A percentile compares a stretch with the other conserved stretches of the same genome.
Conservation (phyloP, 2,888 invertebrate species). For the Sarcophaga caerulescens region DNA sequence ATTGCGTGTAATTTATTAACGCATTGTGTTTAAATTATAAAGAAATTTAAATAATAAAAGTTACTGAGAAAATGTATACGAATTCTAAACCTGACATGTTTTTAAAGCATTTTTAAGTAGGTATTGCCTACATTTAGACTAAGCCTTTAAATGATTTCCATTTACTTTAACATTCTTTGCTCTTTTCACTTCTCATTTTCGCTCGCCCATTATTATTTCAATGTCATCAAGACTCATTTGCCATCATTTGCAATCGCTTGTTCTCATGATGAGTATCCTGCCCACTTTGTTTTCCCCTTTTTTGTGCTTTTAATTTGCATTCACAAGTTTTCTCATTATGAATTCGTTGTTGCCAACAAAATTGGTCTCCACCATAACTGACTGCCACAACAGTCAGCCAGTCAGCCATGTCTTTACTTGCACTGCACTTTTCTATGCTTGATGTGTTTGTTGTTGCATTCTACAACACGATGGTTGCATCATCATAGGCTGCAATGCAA, state of each 20-base stretch:
- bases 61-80: too few relatives aligned
- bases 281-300: neutral
- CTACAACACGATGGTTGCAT: neutral
- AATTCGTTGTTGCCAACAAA: slow-evolving; percentile 26
- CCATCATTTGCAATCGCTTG: neutral
- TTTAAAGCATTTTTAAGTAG: neutral
- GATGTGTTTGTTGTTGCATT: neutral
- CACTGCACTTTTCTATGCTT: slow-evolving; percentile 57
- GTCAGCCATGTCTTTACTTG: slow-evolving; percentile 5
- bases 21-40: too few relatives aligned
- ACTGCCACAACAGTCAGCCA: too few relatives aligned
- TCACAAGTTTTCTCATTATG: slow-evolving; percentile 64
- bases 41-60: too few relatives aligned
- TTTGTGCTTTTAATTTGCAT: slow-evolving; percentile 28
- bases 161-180: slow-evolving; percentile 38
- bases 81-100: neutral
- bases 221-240: slow-evolving; percentile 56
- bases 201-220: slow-evolving; percentile 50
- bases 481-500: slow-evolving; percentile 51
- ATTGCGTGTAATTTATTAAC: too few relatives aligned
- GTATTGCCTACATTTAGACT: too few relatives aligned
- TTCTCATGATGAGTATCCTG: neutral
- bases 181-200: neutral
- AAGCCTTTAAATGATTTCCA: neutral
- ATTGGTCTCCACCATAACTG: neutral